Evolutionary conservation across 2,113 vertebrate species (phyloP).

Genomic region (Herpetotheres cachinnans): DNA sequence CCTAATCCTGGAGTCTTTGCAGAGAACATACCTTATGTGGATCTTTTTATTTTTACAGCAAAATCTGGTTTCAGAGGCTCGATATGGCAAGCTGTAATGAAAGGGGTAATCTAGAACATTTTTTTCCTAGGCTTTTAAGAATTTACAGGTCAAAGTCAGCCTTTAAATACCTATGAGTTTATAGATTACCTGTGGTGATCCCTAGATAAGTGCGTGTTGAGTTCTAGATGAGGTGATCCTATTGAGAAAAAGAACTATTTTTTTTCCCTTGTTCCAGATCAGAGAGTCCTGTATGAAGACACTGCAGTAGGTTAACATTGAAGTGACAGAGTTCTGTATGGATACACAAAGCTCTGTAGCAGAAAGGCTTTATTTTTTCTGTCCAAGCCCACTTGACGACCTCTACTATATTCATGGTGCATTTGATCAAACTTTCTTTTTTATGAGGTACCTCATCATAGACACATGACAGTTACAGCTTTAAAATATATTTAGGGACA

Average conservation of each 20-base stretch:
- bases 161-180: neutral
- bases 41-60: neutral
- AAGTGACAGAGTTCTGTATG: neutral
- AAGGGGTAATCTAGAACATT: neutral
- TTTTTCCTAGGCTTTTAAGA: neutral
- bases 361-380: neutral
- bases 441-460: constrained; percentile 7
- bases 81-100: neutral
- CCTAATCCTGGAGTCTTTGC: neutral
- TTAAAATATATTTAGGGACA: constrained; percentile 50
- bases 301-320: neutral
- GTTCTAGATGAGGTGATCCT: neutral
- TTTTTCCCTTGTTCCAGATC: neutral
- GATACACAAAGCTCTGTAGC: neutral
- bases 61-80: neutral
- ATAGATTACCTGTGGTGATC: neutral
- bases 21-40: neutral
- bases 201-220: neutral
- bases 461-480: neutral
- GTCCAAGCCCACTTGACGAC: neutral
- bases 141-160: neutral
- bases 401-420: neutral
- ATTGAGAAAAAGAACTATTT: neutral
- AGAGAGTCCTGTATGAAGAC: neutral
- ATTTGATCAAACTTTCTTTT: neutral